Base-by-base conservation (phyloP, 2,113 vertebrate species). In the Mustelus asterias region DNA sequence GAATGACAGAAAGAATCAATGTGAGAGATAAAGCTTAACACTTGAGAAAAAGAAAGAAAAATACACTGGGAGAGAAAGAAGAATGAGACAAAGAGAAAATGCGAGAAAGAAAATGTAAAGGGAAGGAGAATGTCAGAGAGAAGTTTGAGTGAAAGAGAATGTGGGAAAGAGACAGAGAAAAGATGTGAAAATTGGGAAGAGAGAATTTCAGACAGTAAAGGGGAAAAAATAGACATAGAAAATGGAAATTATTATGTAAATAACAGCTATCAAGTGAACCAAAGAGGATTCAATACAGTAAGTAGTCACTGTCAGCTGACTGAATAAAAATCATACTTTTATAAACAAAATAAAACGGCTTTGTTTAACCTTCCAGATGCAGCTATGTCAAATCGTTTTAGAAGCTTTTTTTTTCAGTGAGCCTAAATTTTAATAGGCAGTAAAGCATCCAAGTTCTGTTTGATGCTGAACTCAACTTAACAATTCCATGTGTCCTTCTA, bases 371-470 rank as follows among this genome's bases (percentile, higher is more conserved):
- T 95, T 76, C 94, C 67, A 70, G 94, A 95, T 95, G 67, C 37
- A 72, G 67, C 94, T 76, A 72, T 95, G 94, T 95, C 94, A 95
- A 76, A 95, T 72, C 69, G 72, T 95, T 95, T 29, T 29, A 72
- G 41, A 48, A 44, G 22, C 41, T 16, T 54, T 95, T 95, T 95
- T 70, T 67, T 7, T 37, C 60, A 93, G 94, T 48, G 94, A 95
- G 48, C 94, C 70, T 95, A 95, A 95, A 95, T 95, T 95, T 95
- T 76, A 95, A 95, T 95, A 95, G 69, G 94, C 67, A 95, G 48
- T 95, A 95, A 95, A 95, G 94, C 69, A 95, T 95, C 69, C 24
- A 70, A 70, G 41, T 72, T 69, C 94, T 29, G 67, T 48, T 95
- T 95, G 94, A 76, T 95, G 94, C 94, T 95, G 22, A 95, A 95